A percentile compares a stretch with the other conserved stretches of the same genome.
Evolutionary conservation across 1,140 invertebrate genomes (phyloP).

Genomic region (Ericerus pela): DNA sequence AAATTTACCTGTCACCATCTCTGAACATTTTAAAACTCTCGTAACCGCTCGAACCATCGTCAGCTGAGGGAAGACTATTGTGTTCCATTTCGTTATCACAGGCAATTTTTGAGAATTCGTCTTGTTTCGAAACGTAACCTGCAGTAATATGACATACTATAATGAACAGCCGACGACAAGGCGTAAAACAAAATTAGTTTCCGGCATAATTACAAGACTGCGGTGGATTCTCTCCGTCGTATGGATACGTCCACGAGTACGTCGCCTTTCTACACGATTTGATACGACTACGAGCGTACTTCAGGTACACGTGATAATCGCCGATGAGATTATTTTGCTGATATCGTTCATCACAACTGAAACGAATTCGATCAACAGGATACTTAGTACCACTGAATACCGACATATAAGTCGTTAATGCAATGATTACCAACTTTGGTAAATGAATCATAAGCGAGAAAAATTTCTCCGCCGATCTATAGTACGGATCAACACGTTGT

Average conservation of each 20-base stretch:
- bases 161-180: neutral
- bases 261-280: slow-evolving; percentile 54
- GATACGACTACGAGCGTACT: slow-evolving; percentile 63
- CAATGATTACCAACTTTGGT: slow-evolving; percentile 20
- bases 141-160: neutral
- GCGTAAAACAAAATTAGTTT: too few species aligned
- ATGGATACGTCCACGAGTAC: slow-evolving; percentile 55
- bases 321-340: slow-evolving; percentile 43
- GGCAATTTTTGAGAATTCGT: slow-evolving; percentile 15
- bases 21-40: slow-evolving; percentile 57
- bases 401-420: too few species aligned
- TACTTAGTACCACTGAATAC: too few species aligned
- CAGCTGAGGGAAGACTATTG: slow-evolving; percentile 50
- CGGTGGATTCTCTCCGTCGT: slow-evolving; percentile 44
- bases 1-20: slow-evolving; percentile 25
- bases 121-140: slow-evolving; percentile 4
- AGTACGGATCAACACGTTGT: slow-evolving; percentile 61
- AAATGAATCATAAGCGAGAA: slow-evolving; percentile 53
- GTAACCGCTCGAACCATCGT: slow-evolving; percentile 69
- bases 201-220: slow-evolving; percentile 10
- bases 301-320: slow-evolving; percentile 57
- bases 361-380: too few species aligned
- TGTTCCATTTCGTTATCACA: slow-evolving; percentile 20
- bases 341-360: slow-evolving; percentile 5
- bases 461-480: slow-evolving; percentile 68